Evolutionary conservation across 2,113 vertebrate genomes (phyloP), one percentile per base, ranked within the genome.

Genomic region (Abramis brama): DNA sequence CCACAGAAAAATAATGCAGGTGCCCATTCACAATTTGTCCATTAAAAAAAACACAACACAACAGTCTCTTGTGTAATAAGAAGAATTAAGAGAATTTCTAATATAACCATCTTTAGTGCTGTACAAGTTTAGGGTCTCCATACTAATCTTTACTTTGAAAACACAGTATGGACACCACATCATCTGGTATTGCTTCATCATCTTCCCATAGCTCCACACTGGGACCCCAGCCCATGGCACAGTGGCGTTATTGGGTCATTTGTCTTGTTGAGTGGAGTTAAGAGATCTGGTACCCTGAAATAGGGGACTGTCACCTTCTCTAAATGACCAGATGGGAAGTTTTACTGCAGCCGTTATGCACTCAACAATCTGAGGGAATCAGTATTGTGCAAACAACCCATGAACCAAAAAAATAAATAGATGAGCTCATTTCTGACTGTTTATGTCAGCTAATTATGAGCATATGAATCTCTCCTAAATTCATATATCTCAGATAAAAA

Each of bases 181-280:
- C 84, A 88, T 87, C 71, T 87, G 86, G 87, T 79, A 88, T 78
- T 85, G 60, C 88, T 88, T 84, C 87, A 13, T 60, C 57, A 55
- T 62, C 11, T 45, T 62, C 60, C 59, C 27, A 50, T 57, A 30
- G 19, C 57, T 71, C 33, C 59, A 79, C 70, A 73, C 50, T 78
- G 52, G 71, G 79, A 86, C 76, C 79, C 74, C 84, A 62, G 83
- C 86, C 76, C 83, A 83, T 85, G 50, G 75, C 84, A 79, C 50
- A 86, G 79, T 81, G 86, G 82, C 71, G 90, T 83, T 85, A 87
- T 89, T 89, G 85, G 90, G 81, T 88, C 83, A 87, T 89, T 77
- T 15, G 47, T 88, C 79, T 85, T 85, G 52, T 88, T 83, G 62
- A 77, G 66, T 33, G 39, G 27, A 82, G 55, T 6, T 3, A 68